Percentiles rank a stretch among this genome's conserved stretches.
Evolutionary conservation across 2,113 vertebrate species (phyloP).

Genomic region (Takifugu bimaculatus): DNA sequence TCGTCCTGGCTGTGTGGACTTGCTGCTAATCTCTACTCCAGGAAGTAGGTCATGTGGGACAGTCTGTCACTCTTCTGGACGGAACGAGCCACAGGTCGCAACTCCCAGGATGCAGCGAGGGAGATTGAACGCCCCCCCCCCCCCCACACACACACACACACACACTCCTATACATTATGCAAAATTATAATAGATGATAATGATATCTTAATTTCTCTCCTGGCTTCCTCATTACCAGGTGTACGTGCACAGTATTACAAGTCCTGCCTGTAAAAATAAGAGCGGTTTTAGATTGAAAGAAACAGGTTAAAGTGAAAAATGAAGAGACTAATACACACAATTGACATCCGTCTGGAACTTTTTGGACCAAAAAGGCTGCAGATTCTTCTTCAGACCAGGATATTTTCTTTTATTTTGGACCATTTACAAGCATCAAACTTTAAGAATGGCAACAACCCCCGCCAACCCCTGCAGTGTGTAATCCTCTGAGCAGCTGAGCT

Average conservation of each 20-base stretch:
- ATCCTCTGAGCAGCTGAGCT: slow-evolving; percentile 64
- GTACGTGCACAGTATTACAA: slow-evolving; percentile 4
- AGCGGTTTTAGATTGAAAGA: slow-evolving; percentile 21
- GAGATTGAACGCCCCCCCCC: slow-evolving; percentile 4
- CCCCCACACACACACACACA: no score
- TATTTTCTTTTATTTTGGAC: not conserved
- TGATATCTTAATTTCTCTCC: slow-evolving; percentile 13
- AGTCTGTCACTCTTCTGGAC: slow-evolving; percentile 40
- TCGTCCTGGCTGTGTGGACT: slow-evolving; percentile 34
- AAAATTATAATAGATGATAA: slow-evolving; percentile 10
- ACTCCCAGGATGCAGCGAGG: slow-evolving; percentile 15
- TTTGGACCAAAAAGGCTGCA: not conserved
- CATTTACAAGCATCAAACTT: not conserved
- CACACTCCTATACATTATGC: not conserved
- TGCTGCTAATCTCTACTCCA: slow-evolving; percentile 67
- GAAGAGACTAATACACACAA: not conserved
- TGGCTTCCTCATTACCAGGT: slow-evolving; percentile 22
- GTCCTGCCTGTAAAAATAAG: slow-evolving; percentile 5
- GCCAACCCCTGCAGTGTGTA: slow-evolving; percentile 47
- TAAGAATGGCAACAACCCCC: not conserved
- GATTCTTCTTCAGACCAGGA: not conserved
- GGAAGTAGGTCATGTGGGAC: slow-evolving; percentile 70
- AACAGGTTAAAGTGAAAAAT: slow-evolving; percentile 8
- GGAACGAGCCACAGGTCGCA: slow-evolving; percentile 38
- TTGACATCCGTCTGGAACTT: slow-evolving; percentile 7